Evolutionary conservation across 2,797 vertebrate genomes (phyloP).

Genomic region (Tamandua tetradactyla): DNA sequence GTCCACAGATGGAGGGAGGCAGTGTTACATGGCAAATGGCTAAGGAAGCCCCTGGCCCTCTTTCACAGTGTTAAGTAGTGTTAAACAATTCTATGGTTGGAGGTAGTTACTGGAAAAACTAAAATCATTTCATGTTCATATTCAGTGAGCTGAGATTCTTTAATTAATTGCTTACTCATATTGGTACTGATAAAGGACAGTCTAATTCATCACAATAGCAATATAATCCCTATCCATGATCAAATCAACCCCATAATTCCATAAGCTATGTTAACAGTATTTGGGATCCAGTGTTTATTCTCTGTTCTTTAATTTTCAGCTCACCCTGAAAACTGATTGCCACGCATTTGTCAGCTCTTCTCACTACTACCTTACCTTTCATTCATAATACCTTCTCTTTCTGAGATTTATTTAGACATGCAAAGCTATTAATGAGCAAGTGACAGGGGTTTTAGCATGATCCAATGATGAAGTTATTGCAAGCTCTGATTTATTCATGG

Average conservation of each 20-base stretch:
- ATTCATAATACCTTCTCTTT: neutral
- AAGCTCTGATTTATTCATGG: neutral
- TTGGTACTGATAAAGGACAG: neutral
- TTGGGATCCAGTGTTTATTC: neutral
- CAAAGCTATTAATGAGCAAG: neutral
- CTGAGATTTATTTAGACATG: neutral
- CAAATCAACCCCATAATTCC: neutral
- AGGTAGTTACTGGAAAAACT: neutral
- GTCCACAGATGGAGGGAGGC: neutral
- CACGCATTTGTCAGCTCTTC: neutral
- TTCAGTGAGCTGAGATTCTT: neutral
- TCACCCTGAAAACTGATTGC: neutral
- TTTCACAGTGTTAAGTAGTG: neutral
- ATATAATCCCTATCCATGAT: neutral
- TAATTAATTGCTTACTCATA: neutral
- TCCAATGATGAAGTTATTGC: neutral
- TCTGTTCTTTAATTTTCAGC: neutral
- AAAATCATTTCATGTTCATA: conserved; percentile 15
- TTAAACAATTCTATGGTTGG: neutral
- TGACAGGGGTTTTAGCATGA: conserved; percentile 1
- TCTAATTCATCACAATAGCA: neutral
- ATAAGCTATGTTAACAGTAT: neutral
- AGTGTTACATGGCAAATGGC: neutral
- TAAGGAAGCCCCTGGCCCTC: neutral
- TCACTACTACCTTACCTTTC: neutral